Evolutionary conservation across 1,140 invertebrate species (phyloP).

Genomic region (Trichonephila clavata): DNA sequence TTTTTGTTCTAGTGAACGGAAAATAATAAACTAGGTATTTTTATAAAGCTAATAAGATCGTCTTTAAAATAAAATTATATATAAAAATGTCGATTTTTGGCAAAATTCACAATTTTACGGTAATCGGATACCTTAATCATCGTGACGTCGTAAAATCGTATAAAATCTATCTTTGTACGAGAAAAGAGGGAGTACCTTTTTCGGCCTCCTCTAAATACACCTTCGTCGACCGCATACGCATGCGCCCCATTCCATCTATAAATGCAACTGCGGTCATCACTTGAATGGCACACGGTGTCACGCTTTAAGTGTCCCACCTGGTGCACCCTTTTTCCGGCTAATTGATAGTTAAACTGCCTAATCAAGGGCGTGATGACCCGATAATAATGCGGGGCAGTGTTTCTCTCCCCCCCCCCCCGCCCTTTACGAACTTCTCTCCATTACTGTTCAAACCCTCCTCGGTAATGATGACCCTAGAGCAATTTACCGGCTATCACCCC

Average conservation of each 20-base stretch:
- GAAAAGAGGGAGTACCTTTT: too few species aligned
- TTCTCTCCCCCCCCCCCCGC: not conserved
- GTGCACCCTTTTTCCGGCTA: conserved; percentile 16
- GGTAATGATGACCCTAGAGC: not conserved
- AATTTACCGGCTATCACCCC: conserved; percentile 33
- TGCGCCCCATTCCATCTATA: not conserved
- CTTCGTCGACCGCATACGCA: not conserved
- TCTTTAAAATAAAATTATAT: too few species aligned
- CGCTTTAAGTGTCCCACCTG: not conserved
- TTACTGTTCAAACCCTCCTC: not conserved
- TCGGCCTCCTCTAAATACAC: too few species aligned
- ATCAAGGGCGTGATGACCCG: conserved; percentile 46
- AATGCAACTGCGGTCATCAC: not conserved
- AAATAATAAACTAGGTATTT: too few species aligned
- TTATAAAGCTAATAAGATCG: too few species aligned
- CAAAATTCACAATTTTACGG: too few species aligned
- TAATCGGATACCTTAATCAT: too few species aligned
- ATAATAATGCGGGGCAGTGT: conserved; percentile 4
- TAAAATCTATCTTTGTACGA: too few species aligned
- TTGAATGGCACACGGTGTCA: not conserved
- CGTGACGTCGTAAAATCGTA: too few species aligned
- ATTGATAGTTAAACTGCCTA: conserved; percentile 58
- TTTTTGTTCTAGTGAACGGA: too few species aligned
- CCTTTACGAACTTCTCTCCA: not conserved
- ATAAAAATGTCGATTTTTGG: too few species aligned